Conservation (phyloP, 2,113 vertebrate genomes). For the Conger conger region DNA sequence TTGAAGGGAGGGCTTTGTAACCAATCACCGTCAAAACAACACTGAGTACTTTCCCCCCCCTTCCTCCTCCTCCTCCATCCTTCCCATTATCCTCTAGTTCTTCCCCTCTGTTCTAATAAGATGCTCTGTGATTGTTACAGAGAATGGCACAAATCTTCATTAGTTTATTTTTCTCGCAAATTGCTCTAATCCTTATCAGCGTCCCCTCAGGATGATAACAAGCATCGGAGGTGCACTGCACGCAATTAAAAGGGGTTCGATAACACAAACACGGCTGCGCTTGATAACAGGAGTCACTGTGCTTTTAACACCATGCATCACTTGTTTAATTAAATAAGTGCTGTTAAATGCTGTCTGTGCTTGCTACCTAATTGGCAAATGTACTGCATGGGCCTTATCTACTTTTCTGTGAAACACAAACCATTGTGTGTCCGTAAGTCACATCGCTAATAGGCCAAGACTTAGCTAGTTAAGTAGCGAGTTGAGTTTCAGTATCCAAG, state of each 20-base stretch:
- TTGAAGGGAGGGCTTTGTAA: too few species aligned
- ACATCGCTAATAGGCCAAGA: neutral
- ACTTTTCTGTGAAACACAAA: neutral
- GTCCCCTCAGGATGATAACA: slow-evolving; percentile 20
- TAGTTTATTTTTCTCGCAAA: slow-evolving; percentile 43
- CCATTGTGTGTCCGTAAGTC: neutral
- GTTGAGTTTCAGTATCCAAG: neutral
- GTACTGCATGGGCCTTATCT: neutral
- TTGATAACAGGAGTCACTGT: neutral
- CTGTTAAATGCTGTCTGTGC: neutral
- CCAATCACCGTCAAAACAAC: neutral
- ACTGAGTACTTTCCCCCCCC: neutral
- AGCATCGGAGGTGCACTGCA: slow-evolving; percentile 30
- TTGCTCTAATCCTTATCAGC: slow-evolving; percentile 46
- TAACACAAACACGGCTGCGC: neutral
- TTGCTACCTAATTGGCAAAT: neutral
- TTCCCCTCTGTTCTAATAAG: slow-evolving; percentile 27
- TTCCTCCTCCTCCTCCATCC: too few species aligned
- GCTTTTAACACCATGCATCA: neutral
- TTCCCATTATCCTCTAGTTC: neutral
- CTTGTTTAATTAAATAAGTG: slow-evolving; percentile 2
- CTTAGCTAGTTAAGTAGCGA: neutral
- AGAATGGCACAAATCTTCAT: slow-evolving; percentile 35
- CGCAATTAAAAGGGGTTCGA: slow-evolving; percentile 19
- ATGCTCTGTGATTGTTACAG: slow-evolving; percentile 29